Evolutionary conservation across 2,797 vertebrate genomes (phyloP), one percentile per base, ranked within the genome.

Genomic region (Siniperca undulata): DNA sequence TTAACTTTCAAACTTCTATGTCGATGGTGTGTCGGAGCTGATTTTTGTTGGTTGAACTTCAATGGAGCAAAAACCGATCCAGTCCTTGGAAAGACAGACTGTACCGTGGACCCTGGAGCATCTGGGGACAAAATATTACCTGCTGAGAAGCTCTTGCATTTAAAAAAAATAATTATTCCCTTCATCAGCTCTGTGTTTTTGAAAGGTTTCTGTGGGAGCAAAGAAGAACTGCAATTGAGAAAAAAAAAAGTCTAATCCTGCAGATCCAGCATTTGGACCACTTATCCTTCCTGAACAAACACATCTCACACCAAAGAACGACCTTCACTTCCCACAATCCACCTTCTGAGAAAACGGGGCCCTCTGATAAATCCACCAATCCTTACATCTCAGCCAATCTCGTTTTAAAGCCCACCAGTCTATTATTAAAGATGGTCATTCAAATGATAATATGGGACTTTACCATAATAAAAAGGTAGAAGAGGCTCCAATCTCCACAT

Each of bases 341-440:
- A 85, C 88, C 80, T 30, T 93, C 89, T 83, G 89, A 82, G 78
- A 91, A 75, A 88, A 95, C 38, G 1, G 71, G 94, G 84, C 74
- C 74, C 77, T 68, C 76, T 77, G 93, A 82, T 84, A 69, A 86
- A 84, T 50, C 78, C 89, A 74, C 74, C 73, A 70, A 85, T 80
- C 69, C 69, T 79, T 74, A 80, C 59, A 24, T 80, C 86, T 81
- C 53, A 34, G 46, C 86, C 74, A 87, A 62, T 79, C 85, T 95
- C 50, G 50, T 20, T 50, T 50, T 50, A 50, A 50, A 50, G 48
- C 48, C 48, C 44, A 13, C 11, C 62, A 10, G 84, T 83, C 78
- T 16, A 53, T 94, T 93, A 81, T 83, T 82, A 84, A 85, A 91
- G 92, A 81, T 82, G 91, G 86, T 89, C 93, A 91, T 92, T 92